Conservation (phyloP, 2,888 invertebrate genomes). For the Caenorhabditis doughertyi region DNA sequence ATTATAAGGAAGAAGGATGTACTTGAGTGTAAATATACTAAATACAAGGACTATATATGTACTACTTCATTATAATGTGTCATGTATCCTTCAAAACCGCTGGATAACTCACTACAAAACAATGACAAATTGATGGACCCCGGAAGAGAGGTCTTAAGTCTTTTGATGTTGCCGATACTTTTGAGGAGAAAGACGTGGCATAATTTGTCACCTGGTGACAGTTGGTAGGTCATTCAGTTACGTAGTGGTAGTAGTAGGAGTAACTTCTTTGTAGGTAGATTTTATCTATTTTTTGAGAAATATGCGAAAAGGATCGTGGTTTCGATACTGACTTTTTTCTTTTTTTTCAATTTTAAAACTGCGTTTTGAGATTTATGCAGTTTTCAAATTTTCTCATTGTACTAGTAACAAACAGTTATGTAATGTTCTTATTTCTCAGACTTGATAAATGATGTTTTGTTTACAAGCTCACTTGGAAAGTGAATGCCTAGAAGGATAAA, state of each 20-base stretch:
- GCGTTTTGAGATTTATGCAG: too few relatives aligned
- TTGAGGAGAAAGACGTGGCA: neutral
- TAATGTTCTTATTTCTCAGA: too few relatives aligned
- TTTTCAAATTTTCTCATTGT: too few relatives aligned
- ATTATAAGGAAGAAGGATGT: slow-evolving; percentile 10
- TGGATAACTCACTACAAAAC: slow-evolving; percentile 17
- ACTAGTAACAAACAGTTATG: too few relatives aligned
- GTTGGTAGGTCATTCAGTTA: slow-evolving; percentile 24
- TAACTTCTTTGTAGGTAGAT: slow-evolving; percentile 4
- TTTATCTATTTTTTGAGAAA: slow-evolving; percentile 16
- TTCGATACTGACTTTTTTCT: too few relatives aligned
- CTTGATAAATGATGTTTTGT: too few relatives aligned
- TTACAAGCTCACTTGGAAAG: too few relatives aligned
- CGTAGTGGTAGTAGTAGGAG: slow-evolving; percentile 4
- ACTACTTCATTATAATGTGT: slow-evolving; percentile 26
- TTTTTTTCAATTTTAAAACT: too few relatives aligned
- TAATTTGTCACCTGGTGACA: slow-evolving; percentile 59
- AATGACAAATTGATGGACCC: slow-evolving; percentile 27
- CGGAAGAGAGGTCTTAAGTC: slow-evolving; percentile 6
- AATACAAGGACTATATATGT: neutral
- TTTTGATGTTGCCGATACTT: slow-evolving; percentile 35
- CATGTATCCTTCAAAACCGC: slow-evolving; percentile 16
- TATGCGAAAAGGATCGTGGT: neutral
- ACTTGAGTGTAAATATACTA: slow-evolving; percentile 38
- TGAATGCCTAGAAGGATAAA: too few relatives aligned